phyloP scores from a whole-genome alignment of 1,140 invertebrate genomes.

The Bradysia coprophila region DNA sequence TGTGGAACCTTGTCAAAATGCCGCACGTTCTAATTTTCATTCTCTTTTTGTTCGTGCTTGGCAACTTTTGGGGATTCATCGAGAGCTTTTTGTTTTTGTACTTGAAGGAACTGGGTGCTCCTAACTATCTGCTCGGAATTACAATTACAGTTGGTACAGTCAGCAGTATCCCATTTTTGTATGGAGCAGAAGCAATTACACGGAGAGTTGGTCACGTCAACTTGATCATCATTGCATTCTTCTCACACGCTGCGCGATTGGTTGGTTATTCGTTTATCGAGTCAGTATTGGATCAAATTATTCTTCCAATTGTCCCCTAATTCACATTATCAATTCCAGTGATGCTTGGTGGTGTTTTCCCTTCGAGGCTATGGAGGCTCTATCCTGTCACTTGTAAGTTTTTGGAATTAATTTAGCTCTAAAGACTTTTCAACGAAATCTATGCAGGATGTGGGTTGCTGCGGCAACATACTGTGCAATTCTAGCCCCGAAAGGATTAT shows the following conservation, averaged over 20 bases:
- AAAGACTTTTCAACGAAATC: too few relatives aligned
- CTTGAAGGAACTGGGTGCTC: slow-evolving; percentile 57
- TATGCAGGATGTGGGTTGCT: slow-evolving; percentile 81
- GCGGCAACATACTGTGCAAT: slow-evolving; percentile 67
- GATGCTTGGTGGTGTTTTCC: slow-evolving; percentile 73
- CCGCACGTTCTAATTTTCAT: slow-evolving; percentile 56
- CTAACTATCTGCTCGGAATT: slow-evolving; percentile 60
- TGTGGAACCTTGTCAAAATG: slow-evolving; percentile 50
- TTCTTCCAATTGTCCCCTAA: background rate
- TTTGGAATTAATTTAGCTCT: too few relatives aligned
- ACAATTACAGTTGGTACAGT: slow-evolving; percentile 65
- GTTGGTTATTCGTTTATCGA: slow-evolving; percentile 69
- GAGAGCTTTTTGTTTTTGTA: slow-evolving; percentile 72
- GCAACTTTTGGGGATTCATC: slow-evolving; percentile 69
- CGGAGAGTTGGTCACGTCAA: slow-evolving; percentile 61
- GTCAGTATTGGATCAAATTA: slow-evolving; percentile 28
- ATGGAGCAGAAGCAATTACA: slow-evolving; percentile 61
- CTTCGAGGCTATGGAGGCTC: slow-evolving; percentile 66
- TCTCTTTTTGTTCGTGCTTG: slow-evolving; percentile 53
- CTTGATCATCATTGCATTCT: slow-evolving; percentile 62
- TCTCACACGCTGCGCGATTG: slow-evolving; percentile 55
- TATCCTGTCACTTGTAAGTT: slow-evolving; percentile 73
- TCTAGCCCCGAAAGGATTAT: slow-evolving; percentile 54
- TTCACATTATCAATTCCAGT: too few relatives aligned
- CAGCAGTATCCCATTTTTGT: slow-evolving; percentile 62